A percentile compares a stretch with the other conserved stretches of the same genome.
These are phyloP conservation scores for Mythimna ferrago DNA, from an alignment of 2,888 invertebrate species.

Conservation along the genomic window DNA sequence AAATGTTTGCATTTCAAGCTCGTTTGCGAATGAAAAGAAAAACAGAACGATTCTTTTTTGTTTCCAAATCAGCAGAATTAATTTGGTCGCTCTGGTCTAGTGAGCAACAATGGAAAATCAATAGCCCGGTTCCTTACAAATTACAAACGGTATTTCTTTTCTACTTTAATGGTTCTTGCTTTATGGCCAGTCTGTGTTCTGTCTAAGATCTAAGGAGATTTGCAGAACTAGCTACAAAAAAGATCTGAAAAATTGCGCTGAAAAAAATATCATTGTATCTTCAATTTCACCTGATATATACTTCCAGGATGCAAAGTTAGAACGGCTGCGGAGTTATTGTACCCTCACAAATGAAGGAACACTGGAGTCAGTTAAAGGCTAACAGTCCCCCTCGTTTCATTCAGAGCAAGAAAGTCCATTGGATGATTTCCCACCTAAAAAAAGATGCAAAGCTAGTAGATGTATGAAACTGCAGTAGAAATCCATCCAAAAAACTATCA, in stretches of 20 bases:
- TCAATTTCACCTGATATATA: constrained; percentile 11
- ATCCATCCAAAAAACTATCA: constrained; percentile 21
- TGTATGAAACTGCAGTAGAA: not conserved
- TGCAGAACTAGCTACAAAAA: not conserved
- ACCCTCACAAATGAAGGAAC: no score
- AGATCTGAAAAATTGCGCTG: not conserved
- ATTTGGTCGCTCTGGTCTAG: constrained; percentile 48
- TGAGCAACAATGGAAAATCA: constrained; percentile 41
- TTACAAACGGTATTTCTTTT: constrained; percentile 1
- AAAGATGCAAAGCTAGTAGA: not conserved
- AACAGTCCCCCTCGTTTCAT: no score
- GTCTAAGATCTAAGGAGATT: not conserved
- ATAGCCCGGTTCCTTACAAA: constrained; percentile 26
- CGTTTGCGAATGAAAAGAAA: constrained; percentile 47
- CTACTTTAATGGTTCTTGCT: not conserved
- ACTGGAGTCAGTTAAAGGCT: no score
- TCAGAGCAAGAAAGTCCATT: no score
- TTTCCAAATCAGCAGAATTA: constrained; percentile 48
- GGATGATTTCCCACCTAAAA: no score
- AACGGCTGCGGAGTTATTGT: no score
- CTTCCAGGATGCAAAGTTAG: not conserved
- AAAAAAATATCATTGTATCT: no score
- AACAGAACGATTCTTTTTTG: constrained; percentile 37
- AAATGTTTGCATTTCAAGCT: constrained; percentile 52
- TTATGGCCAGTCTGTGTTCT: not conserved